Evolutionary conservation across 2,888 invertebrate genomes (phyloP).

Genomic region (Heteromyza rotundicornis): DNA sequence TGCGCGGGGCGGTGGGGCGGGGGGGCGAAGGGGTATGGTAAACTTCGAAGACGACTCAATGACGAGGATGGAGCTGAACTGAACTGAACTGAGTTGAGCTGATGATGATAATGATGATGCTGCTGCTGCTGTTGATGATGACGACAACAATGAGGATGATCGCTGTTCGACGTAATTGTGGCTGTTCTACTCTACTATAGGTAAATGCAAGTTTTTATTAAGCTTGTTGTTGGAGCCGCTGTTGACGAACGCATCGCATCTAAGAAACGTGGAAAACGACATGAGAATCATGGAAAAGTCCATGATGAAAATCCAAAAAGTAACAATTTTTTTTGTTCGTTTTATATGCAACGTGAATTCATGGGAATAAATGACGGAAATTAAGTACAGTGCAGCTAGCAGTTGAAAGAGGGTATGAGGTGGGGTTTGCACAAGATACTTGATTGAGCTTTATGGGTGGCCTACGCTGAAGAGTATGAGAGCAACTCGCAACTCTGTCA

Average conservation of each 20-base stretch:
- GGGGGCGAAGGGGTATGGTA: too few species aligned
- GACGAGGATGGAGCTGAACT: background rate
- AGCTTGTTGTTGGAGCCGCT: constrained; percentile 26
- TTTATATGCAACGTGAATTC: constrained; percentile 29
- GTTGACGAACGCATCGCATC: constrained; percentile 34
- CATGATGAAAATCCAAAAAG: constrained; percentile 16
- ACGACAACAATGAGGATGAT: background rate
- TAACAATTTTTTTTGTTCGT: constrained; percentile 22
- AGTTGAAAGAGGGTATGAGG: background rate
- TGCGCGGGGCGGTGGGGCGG: too few species aligned
- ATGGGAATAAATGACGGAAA: constrained; percentile 37
- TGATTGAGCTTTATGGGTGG: constrained; percentile 40
- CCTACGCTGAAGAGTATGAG: too few species aligned
- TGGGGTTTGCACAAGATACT: background rate
- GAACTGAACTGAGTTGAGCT: background rate
- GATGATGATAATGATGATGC: too few species aligned
- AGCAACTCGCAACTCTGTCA: constrained; percentile 32
- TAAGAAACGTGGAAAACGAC: constrained; percentile 21
- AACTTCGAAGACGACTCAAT: background rate
- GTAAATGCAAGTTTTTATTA: constrained; percentile 9
- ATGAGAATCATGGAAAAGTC: constrained; percentile 12
- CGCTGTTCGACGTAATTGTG: background rate
- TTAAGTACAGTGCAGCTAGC: constrained; percentile 17
- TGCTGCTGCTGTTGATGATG: too few species aligned
- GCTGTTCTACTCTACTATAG: background rate